These are phyloP conservation scores for Hirtodrosophila histrioides DNA, from an alignment of 2,888 invertebrate species.

Conservation along the genomic window DNA sequence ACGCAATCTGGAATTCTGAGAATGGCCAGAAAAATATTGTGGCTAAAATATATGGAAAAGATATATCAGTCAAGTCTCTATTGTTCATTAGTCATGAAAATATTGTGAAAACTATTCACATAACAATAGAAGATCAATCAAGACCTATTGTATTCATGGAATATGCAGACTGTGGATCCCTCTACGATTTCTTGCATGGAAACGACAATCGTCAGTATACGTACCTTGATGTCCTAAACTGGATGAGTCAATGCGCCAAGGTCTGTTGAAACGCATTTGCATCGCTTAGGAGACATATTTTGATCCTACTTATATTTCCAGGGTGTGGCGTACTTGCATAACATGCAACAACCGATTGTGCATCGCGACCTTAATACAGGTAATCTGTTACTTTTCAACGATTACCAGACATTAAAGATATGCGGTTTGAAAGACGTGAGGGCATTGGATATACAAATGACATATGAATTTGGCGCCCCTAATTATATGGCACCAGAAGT, in stretches of 20 bases:
- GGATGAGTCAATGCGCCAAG: slow-evolving; percentile 1
- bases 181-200: neutral
- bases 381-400: slow-evolving; percentile 24
- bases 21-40: too few species aligned
- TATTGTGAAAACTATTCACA: slow-evolving; percentile 1
- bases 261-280: neutral
- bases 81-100: neutral
- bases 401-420: slow-evolving; percentile 29
- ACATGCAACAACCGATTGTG: slow-evolving; percentile 17
- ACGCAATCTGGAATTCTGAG: too few species aligned
- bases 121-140: accelerated
- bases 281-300: too few species aligned
- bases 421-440: slow-evolving; percentile 50
- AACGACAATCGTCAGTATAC: too few species aligned
- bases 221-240: neutral
- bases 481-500: slow-evolving; percentile 51
- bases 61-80: too few species aligned
- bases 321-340: slow-evolving; percentile 43
- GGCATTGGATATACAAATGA: slow-evolving; percentile 4
- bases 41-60: too few species aligned
- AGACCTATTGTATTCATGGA: neutral
- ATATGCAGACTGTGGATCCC: too few species aligned
- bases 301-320: neutral
- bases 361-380: slow-evolving; percentile 50
- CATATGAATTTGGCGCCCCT: slow-evolving; percentile 20